Evolutionary conservation across 2,113 vertebrate species (phyloP).

Genomic region (Halcyon malimbica): DNA sequence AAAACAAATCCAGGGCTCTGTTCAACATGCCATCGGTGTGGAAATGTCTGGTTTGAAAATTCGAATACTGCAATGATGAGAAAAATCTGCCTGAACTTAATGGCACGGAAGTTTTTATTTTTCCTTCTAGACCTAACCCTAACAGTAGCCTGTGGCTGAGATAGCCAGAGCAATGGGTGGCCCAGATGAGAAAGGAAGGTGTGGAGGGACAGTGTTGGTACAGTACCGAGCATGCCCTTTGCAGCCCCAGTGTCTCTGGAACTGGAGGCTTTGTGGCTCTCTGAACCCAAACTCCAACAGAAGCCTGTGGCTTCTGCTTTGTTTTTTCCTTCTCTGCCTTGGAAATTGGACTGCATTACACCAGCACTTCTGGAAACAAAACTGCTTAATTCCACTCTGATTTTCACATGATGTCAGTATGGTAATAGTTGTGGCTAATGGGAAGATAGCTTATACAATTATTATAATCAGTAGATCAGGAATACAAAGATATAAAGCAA

Average conservation of each 20-base stretch:
- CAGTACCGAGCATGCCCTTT: too few species aligned
- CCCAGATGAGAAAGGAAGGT: too few species aligned
- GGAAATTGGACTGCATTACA: background rate
- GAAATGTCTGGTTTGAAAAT: background rate
- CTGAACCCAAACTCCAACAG: too few species aligned
- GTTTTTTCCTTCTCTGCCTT: background rate
- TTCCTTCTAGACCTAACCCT: background rate
- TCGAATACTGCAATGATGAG: background rate
- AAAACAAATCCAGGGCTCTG: conserved; percentile 28
- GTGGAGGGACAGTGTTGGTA: too few species aligned
- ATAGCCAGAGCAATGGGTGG: too few species aligned
- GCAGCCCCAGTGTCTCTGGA: too few species aligned
- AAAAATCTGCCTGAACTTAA: conserved; percentile 5
- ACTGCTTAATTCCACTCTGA: background rate
- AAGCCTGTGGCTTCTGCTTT: background rate
- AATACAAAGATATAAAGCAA: conserved; percentile 38
- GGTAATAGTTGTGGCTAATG: conserved; percentile 10
- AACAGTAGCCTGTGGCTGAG: too few species aligned
- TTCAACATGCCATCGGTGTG: conserved; percentile 34
- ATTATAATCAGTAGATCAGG: conserved; percentile 37
- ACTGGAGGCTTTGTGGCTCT: too few species aligned
- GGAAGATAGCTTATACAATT: conserved; percentile 6
- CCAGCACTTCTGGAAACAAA: background rate
- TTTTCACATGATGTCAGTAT: background rate
- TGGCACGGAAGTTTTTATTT: background rate